These are phyloP conservation scores for Ophiodon elongatus DNA, from an alignment of 2,113 vertebrate species.

Conservation along the genomic window DNA sequence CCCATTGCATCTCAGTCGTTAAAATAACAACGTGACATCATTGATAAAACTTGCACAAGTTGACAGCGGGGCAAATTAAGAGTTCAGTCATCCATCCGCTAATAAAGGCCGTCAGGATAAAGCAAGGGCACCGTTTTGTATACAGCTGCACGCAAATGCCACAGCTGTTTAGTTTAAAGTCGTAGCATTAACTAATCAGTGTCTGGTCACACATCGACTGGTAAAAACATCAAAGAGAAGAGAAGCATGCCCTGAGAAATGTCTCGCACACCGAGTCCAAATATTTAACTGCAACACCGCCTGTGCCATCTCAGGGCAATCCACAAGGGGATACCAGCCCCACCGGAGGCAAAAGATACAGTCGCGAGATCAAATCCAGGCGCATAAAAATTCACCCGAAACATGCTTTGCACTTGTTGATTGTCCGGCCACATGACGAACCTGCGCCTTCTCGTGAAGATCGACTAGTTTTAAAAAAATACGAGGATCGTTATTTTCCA, in stretches of 20 bases:
- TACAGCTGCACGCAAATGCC: slow-evolving; percentile 59
- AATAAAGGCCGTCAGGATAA: slow-evolving; percentile 44
- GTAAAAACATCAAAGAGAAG: slow-evolving; percentile 19
- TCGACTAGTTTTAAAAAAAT: slow-evolving; percentile 14
- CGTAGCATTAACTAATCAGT: slow-evolving; percentile 33
- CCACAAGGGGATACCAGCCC: not conserved
- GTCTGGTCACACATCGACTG: slow-evolving; percentile 39
- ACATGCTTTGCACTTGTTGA: slow-evolving; percentile 80
- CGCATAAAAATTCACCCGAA: slow-evolving; percentile 45
- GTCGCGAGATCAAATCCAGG: slow-evolving; percentile 23
- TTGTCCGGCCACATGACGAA: slow-evolving; percentile 53
- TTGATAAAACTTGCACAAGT: slow-evolving; percentile 48
- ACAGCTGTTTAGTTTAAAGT: slow-evolving; percentile 51
- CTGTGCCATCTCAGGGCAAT: slow-evolving; percentile 53
- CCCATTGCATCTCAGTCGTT: slow-evolving; percentile 12
- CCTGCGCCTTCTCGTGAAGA: slow-evolving; percentile 21
- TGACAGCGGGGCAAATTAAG: slow-evolving; percentile 54
- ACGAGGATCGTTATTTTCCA: slow-evolving; percentile 34
- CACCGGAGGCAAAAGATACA: slow-evolving; percentile 11
- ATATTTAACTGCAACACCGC: slow-evolving; percentile 41
- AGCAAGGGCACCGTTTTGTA: slow-evolving; percentile 51
- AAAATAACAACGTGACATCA: slow-evolving; percentile 28
- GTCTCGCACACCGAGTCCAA: slow-evolving; percentile 26
- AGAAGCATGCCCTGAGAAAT: slow-evolving; percentile 30
- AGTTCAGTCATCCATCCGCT: slow-evolving; percentile 56